Evolutionary conservation across 2,797 vertebrate genomes (phyloP).

Genomic region (Neosalanx taihuensis): DNA sequence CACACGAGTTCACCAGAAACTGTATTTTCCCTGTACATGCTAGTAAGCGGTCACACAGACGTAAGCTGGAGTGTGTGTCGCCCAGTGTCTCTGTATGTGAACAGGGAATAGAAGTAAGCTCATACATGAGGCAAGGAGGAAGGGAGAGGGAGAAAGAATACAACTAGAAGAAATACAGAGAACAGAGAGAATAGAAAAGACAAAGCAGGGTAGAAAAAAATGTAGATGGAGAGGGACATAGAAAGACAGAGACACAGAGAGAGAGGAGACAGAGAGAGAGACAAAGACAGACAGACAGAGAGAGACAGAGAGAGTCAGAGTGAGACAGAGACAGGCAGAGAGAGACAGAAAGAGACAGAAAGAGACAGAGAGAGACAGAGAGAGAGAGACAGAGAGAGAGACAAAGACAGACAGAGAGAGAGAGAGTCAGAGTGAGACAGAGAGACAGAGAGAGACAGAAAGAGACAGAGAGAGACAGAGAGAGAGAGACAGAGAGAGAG

Average conservation of each 20-base stretch:
- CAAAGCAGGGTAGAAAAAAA: neutral
- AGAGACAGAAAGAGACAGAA: neutral
- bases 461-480: neutral
- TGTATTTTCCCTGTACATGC: too few species aligned
- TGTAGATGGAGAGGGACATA: neutral
- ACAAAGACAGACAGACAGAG: conserved; percentile 29
- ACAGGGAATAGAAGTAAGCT: conserved; percentile 70
- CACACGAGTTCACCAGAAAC: neutral
- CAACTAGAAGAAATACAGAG: too few species aligned
- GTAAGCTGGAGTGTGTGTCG: too few species aligned
- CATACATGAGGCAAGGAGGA: conserved; percentile 72
- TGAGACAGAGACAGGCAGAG: too few species aligned
- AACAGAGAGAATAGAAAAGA: conserved; percentile 6
- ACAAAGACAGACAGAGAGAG: neutral
- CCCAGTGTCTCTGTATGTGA: conserved; percentile 12
- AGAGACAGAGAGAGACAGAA: neutral
- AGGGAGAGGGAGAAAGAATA: conserved; percentile 9
- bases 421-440: too few species aligned
- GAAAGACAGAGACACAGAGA: neutral
- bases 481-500: neutral
- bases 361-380: neutral
- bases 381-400: neutral
- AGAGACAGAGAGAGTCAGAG: conserved; percentile 46
- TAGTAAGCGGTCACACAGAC: too few species aligned
- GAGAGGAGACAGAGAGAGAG: neutral